Percentiles rank a stretch among this genome's conserved stretches.
Evolutionary conservation across 2,113 vertebrate species (phyloP).

Genomic region (Hippocampus zosterae): DNA sequence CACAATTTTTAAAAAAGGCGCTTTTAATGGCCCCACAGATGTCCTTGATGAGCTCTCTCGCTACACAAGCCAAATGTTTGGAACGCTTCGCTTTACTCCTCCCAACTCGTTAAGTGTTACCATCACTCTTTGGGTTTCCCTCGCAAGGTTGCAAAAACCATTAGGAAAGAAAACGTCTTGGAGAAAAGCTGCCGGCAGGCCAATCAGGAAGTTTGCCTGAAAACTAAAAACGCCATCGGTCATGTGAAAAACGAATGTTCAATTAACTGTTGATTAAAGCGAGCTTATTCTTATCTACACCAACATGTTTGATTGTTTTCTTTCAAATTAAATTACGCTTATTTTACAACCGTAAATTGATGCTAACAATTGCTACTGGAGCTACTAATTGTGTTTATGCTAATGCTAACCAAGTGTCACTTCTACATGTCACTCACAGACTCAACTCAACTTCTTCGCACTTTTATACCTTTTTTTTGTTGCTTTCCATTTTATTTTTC

Average conservation of each 20-base stretch:
- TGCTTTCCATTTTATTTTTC: too few relatives aligned
- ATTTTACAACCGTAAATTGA: background rate
- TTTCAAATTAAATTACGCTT: background rate
- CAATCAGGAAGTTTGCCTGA: background rate
- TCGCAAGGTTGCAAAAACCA: background rate
- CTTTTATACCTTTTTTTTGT: too few relatives aligned
- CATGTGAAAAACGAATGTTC: too few relatives aligned
- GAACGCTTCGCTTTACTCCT: background rate
- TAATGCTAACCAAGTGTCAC: too few relatives aligned
- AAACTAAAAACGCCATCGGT: too few relatives aligned
- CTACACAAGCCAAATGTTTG: slow-evolving; percentile 8
- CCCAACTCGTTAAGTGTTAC: background rate
- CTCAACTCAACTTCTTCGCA: too few relatives aligned
- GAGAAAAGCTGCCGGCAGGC: background rate
- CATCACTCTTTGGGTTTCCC: background rate
- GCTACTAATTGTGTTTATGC: too few relatives aligned
- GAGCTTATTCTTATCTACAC: too few relatives aligned
- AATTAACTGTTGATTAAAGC: too few relatives aligned
- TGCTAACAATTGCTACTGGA: background rate
- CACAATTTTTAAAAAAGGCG: slow-evolving; percentile 21
- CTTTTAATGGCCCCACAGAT: slow-evolving; percentile 25
- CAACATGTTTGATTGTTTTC: too few relatives aligned
- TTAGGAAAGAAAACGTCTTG: background rate
- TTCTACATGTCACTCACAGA: too few relatives aligned
- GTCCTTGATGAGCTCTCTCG: slow-evolving; percentile 25